Percentiles rank a stretch among this genome's conserved stretches.
Evolutionary conservation across 2,888 invertebrate species (phyloP).

Genomic region (Brenthis daphne): DNA sequence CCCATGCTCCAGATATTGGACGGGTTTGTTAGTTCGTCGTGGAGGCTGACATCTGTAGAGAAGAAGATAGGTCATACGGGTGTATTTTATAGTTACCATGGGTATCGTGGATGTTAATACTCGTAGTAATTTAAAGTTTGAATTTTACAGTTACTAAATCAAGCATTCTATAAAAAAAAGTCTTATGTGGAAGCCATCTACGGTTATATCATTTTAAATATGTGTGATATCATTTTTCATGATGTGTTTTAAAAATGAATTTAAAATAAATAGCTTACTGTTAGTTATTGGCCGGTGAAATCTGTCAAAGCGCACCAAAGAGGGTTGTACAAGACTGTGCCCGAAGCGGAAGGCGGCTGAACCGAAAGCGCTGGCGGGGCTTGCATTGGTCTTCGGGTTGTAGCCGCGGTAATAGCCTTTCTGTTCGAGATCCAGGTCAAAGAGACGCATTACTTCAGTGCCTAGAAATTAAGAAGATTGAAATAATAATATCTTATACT

Average conservation of each 20-base stretch:
- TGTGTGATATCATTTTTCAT: too few species aligned
- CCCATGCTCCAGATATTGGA: slow-evolving; percentile 89
- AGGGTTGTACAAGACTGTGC: slow-evolving; percentile 91
- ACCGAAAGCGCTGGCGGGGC: slow-evolving; percentile 89
- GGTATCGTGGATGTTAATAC: too few species aligned
- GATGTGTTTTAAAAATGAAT: too few species aligned
- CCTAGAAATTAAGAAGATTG: slow-evolving; percentile 64
- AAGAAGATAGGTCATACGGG: neutral
- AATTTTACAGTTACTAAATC: too few species aligned
- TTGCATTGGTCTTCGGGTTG: slow-evolving; percentile 86
- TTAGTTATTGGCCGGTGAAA: slow-evolving; percentile 86
- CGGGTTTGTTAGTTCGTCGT: slow-evolving; percentile 87
- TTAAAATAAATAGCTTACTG: slow-evolving; percentile 80
- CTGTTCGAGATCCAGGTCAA: slow-evolving; percentile 86
- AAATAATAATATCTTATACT: neutral
- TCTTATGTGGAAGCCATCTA: too few species aligned
- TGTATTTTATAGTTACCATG: too few species aligned
- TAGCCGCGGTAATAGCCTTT: slow-evolving; percentile 89
- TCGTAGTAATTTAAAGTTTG: too few species aligned
- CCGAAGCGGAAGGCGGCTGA: slow-evolving; percentile 94
- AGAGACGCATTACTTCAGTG: slow-evolving; percentile 87
- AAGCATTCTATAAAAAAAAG: too few species aligned
- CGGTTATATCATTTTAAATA: too few species aligned
- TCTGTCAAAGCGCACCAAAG: slow-evolving; percentile 87
- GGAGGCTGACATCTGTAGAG: slow-evolving; percentile 88